phyloP scores from a whole-genome alignment of 1,140 invertebrate species.

The Yoshiicerus persimilis region DNA sequence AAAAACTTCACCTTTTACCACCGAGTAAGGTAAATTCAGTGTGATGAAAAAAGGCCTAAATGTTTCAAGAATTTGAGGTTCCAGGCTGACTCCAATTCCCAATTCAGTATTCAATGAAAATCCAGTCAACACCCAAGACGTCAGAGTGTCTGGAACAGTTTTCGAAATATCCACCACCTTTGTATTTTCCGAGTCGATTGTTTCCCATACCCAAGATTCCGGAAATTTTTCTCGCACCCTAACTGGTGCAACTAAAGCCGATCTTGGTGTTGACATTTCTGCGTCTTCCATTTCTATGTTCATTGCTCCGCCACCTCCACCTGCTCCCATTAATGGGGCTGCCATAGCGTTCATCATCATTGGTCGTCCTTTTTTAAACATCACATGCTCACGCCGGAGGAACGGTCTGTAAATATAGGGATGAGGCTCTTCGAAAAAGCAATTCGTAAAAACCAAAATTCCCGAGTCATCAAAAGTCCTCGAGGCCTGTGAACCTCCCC shows the following conservation, averaged over 20 bases:
- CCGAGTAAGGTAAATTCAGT: slow-evolving; percentile 26
- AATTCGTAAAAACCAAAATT: not conserved
- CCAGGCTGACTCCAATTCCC: slow-evolving; percentile 52
- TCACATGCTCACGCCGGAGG: too few relatives aligned
- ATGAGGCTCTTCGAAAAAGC: not conserved
- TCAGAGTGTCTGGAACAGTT: slow-evolving; percentile 45
- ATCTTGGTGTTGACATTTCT: too few relatives aligned
- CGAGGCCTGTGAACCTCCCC: not conserved
- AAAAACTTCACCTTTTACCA: not conserved
- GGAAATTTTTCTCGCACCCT: not conserved
- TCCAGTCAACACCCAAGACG: not conserved
- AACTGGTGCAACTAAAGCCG: too few relatives aligned
- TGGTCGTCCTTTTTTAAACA: too few relatives aligned
- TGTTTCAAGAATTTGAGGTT: not conserved
- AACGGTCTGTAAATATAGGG: too few relatives aligned
- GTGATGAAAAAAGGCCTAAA: slow-evolving; percentile 32
- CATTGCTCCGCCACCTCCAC: too few relatives aligned
- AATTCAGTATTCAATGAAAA: slow-evolving; percentile 69
- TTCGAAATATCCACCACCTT: slow-evolving; percentile 58
- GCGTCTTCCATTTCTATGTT: too few relatives aligned
- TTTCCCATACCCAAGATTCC: slow-evolving; percentile 62
- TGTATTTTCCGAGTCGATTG: slow-evolving; percentile 51
- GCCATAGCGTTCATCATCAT: too few relatives aligned
- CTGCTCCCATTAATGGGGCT: too few relatives aligned
- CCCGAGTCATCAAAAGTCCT: not conserved